Base-by-base conservation (phyloP, 2,888 invertebrate genomes). In the Petrolisthes cinctipes region DNA sequence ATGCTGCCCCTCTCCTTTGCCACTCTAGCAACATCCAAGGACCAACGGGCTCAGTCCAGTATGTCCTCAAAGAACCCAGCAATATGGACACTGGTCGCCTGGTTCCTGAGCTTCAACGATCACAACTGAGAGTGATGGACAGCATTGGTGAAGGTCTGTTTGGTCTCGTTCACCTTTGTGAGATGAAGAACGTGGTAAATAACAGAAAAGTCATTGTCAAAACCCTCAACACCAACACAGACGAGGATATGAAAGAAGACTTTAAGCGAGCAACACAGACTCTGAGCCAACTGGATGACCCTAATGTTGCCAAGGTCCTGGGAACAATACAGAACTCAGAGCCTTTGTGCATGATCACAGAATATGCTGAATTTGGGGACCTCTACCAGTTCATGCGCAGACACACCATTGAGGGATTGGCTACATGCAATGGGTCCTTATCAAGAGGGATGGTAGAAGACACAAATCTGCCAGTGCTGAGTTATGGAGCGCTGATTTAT, bases 361-460 rank as follows among this genome's bases (percentile, higher is more conserved):
- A 97, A 93, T 97, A 97, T 93, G 96, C 97, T 92, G 96, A 97
- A 92, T 95, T 96, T 91, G 97, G 97, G 57, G 97, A 97, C 92
- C 94, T 98, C 89, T 95, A 96, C 91, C 95, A 94, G 93, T 97
- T 95, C 93, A 93, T 95, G 76, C 95, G 96, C 91, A 94, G 95
- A 20, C 95, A 95, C 91, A 92, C 93, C 14, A 95, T 96, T 71
- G 96, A 96, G 93, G 95, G 95, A 79, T n/a, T 79, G n/a, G 94
- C 94, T 95, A 80, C 93, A 95, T 91, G 94, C 94, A 71, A 94
- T 88, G 94, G 94, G 84, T 95, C 95, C 92, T 68, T 79, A 20
- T 81, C 11, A 9, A 17, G 66, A n/a, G 20, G 20, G n/a, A 71
- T 71, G 6, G 3, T 71, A 71, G 71, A 71, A n/a, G 20, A 6